These are phyloP conservation scores for Mechanitis messenoides DNA, from an alignment of 2,888 invertebrate genomes.

Conservation along the genomic window DNA sequence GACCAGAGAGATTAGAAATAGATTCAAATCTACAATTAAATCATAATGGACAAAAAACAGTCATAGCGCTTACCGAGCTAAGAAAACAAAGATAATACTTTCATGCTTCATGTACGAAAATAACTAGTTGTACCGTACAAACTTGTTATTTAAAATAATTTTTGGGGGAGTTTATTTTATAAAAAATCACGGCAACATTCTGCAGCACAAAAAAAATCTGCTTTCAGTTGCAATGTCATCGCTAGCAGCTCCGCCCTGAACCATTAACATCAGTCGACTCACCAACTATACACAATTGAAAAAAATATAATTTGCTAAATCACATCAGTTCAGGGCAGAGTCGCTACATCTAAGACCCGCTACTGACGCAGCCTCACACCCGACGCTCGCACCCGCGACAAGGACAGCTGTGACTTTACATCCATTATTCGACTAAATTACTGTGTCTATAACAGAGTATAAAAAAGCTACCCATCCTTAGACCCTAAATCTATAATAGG, in stretches of 20 bases:
- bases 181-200: conserved; percentile 63
- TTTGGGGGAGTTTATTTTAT: conserved; percentile 46
- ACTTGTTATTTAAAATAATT: conserved; percentile 39
- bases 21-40: conserved; percentile 67
- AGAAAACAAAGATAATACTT: conserved; percentile 55
- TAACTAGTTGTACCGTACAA: conserved; percentile 44
- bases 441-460: conserved; percentile 22
- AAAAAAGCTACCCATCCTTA: conserved; percentile 20
- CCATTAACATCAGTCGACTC: conserved; percentile 50
- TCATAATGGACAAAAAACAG: conserved; percentile 42
- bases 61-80: conserved; percentile 31
- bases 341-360: conserved; percentile 45
- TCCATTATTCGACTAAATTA: conserved; percentile 13
- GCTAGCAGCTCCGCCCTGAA: conserved; percentile 52
- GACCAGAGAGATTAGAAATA: conserved; percentile 64
- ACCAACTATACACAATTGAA: conserved; percentile 57
- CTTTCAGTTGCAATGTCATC: conserved; percentile 56
- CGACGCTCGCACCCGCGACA: conserved; percentile 6
- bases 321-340: conserved; percentile 48
- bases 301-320: conserved; percentile 59
- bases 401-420: conserved; percentile 7
- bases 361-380: conserved; percentile 19
- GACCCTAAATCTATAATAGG: conserved; percentile 7
- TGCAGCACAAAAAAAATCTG: conserved; percentile 60
- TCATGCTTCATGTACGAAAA: conserved; percentile 70